Evolutionary conservation across 2,113 vertebrate genomes (phyloP).

Genomic region (Amphilophus citrinellus): DNA sequence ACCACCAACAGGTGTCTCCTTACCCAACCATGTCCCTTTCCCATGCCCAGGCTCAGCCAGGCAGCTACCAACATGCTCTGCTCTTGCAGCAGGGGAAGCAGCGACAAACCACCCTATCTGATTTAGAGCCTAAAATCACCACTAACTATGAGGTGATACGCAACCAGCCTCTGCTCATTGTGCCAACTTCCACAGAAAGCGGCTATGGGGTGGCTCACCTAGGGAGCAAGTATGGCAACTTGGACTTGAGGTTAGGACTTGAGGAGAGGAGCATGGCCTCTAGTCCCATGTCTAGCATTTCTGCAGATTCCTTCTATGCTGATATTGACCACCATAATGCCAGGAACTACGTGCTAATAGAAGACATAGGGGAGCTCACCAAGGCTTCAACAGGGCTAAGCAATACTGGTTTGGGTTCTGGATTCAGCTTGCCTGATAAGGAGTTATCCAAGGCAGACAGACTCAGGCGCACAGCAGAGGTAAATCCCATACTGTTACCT

Average conservation of each 20-base stretch:
- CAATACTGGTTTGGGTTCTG: conserved; percentile 84
- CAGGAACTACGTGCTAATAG: conserved; percentile 95
- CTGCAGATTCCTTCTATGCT: conserved; percentile 96
- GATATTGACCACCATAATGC: conserved; percentile 94
- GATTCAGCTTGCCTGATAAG: conserved; percentile 94
- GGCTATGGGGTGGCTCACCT: conserved; percentile 90
- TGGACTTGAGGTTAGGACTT: conserved; percentile 93
- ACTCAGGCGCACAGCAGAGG: conserved; percentile 91
- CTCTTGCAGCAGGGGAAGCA: conserved; percentile 93
- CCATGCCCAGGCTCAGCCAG: conserved; percentile 84
- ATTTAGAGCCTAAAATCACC: conserved; percentile 94
- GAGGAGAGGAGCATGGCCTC: conserved; percentile 96
- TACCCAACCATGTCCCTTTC: conserved; percentile 89
- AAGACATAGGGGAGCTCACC: conserved; percentile 96
- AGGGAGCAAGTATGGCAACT: conserved; percentile 90
- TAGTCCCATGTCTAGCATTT: conserved; percentile 97
- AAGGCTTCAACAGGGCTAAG: conserved; percentile 88
- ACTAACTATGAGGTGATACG: conserved; percentile 96
- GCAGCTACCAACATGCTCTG: conserved; percentile 90
- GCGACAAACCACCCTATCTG: conserved; percentile 87
- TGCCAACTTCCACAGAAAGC: conserved; percentile 90
- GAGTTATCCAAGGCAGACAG: conserved; percentile 94
- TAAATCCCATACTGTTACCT: conserved; percentile 63
- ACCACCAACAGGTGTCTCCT: conserved; percentile 93
- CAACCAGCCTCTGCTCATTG: conserved; percentile 94